These are phyloP conservation scores for Hydrozoanthus tunicans DNA, from an alignment of 64 coral and sea anemone genomes.

Conservation along the genomic window DNA sequence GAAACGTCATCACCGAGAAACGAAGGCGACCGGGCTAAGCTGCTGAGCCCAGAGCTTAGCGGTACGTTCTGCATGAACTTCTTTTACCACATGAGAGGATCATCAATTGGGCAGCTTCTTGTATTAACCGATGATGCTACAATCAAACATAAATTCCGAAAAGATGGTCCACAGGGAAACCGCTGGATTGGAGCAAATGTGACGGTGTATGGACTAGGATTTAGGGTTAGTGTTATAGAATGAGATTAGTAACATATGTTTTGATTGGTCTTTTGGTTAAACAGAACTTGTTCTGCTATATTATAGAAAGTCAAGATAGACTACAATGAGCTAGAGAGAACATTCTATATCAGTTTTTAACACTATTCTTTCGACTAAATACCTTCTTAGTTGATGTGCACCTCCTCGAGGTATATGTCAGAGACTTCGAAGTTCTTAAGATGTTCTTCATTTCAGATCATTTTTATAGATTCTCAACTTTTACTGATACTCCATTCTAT, in stretches of 20 bases:
- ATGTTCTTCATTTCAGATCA: too few species aligned
- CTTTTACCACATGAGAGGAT: conserved; percentile 67
- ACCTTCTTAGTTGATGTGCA: too few species aligned
- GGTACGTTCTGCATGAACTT: conserved; percentile 62
- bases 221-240: conserved; percentile 20
- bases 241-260: not conserved
- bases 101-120: conserved; percentile 9
- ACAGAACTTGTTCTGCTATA: not conserved
- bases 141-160: conserved; percentile 5
- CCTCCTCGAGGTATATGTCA: too few species aligned
- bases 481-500: too few species aligned
- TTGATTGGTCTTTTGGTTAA: not conserved
- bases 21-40: conserved; percentile 13
- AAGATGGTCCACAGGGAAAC: conserved; percentile 33
- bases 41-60: conserved; percentile 16
- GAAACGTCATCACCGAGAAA: conserved; percentile 54
- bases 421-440: too few species aligned
- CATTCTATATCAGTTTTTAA: too few species aligned
- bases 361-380: too few species aligned
- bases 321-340: too few species aligned
- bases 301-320: not conserved
- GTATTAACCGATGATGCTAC: not conserved
- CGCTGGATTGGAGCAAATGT: conserved; percentile 32
- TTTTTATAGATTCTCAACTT: too few species aligned
- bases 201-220: conserved; percentile 25